Evolutionary conservation across 37 sponge, comb jelly and placozoan species (phyloP).

Genomic region (Mnemiopsis leidyi): DNA sequence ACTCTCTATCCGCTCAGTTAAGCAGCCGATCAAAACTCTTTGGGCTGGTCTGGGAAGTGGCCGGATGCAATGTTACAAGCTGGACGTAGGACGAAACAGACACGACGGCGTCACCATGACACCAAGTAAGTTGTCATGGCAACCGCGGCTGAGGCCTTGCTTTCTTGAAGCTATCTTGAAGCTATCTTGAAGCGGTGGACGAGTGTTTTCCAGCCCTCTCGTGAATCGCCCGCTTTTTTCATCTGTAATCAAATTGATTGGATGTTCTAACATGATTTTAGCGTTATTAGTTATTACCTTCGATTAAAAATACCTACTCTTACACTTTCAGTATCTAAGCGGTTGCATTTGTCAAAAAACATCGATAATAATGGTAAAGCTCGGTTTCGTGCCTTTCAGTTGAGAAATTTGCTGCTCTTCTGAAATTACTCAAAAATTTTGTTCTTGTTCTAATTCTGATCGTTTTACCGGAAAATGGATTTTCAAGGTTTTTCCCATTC

Average conservation of each 20-base stretch:
- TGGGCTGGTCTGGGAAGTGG: constrained; percentile 63
- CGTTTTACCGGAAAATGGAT: background rate
- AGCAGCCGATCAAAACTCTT: constrained; percentile 44
- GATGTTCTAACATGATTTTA: too few species aligned
- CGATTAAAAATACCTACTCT: background rate
- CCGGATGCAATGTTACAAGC: constrained; percentile 56
- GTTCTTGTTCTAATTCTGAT: background rate
- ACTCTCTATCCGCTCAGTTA: too few species aligned
- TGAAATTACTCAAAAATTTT: background rate
- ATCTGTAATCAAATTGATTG: too few species aligned
- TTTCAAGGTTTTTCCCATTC: background rate
- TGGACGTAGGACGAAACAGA: constrained; percentile 29
- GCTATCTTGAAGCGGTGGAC: too few species aligned
- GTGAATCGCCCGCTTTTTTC: too few species aligned
- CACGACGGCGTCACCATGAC: constrained; percentile 62
- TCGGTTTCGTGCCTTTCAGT: background rate
- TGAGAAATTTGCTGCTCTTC: background rate
- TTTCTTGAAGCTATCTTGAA: too few species aligned
- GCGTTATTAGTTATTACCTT: background rate
- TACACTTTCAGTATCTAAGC: constrained; percentile 43
- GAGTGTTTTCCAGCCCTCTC: too few species aligned
- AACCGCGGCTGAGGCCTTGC: background rate
- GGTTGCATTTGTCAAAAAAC: constrained; percentile 37
- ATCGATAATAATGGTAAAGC: constrained; percentile 52
- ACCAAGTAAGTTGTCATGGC: constrained; percentile 25